A percentile compares a stretch with the other conserved stretches of the same genome.
These are phyloP conservation scores for Oreonectes daqikongensis DNA, from an alignment of 2,797 vertebrate genomes.

Conservation along the genomic window DNA sequence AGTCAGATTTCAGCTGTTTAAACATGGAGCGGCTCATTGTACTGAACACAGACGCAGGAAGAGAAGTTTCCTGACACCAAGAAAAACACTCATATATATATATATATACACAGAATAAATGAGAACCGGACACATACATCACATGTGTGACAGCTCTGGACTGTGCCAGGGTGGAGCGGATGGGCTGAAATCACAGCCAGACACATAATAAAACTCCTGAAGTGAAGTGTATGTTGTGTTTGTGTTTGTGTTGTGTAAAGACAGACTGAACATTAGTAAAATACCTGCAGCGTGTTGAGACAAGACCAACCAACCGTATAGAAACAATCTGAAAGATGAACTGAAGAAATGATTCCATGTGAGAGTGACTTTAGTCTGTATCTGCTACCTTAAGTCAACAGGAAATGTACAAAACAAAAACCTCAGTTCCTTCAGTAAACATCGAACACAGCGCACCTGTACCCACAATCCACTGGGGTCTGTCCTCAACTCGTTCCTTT, in stretches of 20 bases:
- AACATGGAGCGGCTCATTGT: background rate
- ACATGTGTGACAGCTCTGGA: background rate
- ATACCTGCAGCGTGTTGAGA: background rate
- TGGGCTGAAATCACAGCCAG: background rate
- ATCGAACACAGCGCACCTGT: too few species aligned
- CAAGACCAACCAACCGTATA: background rate
- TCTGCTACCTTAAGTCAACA: too few species aligned
- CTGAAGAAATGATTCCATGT: too few species aligned
- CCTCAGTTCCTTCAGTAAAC: too few species aligned
- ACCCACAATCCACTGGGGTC: too few species aligned
- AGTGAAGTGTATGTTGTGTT: background rate
- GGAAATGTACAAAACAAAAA: too few species aligned
- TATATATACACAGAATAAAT: background rate
- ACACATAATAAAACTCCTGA: background rate
- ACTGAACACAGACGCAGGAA: background rate
- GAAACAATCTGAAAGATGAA: too few species aligned
- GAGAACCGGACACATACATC: background rate
- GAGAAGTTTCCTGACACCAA: background rate
- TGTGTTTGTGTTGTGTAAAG: background rate
- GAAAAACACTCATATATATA: background rate
- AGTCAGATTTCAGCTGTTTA: too few species aligned
- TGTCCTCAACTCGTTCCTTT: background rate
- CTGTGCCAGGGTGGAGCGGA: constrained; percentile 3
- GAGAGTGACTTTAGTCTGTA: too few species aligned
- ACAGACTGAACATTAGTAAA: background rate